phyloP scores from a whole-genome alignment of 1,140 invertebrate genomes.

The Helicoverpa zea region DNA sequence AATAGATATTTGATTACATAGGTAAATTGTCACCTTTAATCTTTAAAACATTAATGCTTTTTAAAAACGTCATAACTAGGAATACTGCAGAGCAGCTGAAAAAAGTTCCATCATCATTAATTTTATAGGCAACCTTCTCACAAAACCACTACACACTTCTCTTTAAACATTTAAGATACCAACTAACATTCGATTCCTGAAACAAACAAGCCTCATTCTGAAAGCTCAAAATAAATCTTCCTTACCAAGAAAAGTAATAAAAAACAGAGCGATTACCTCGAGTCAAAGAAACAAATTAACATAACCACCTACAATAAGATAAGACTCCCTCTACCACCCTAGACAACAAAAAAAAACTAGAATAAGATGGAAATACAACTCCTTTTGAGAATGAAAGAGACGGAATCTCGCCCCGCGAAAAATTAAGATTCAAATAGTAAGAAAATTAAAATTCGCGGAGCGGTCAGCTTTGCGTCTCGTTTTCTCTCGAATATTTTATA shows the following conservation, averaged over 20 bases:
- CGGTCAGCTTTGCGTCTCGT: slow-evolving; percentile 72
- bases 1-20: no score
- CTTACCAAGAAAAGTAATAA: slow-evolving; percentile 45
- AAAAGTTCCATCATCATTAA: no score
- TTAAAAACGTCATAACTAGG: no score
- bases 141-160: no score
- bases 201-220: slow-evolving; percentile 10
- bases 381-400: slow-evolving; percentile 52
- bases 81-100: no score
- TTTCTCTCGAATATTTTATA: slow-evolving; percentile 52
- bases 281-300: slow-evolving; percentile 63
- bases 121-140: no score
- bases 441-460: slow-evolving; percentile 85
- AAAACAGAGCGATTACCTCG: slow-evolving; percentile 52
- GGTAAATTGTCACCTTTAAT: no score
- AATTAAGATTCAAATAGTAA: slow-evolving; percentile 86
- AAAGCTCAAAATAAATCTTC: slow-evolving; percentile 24
- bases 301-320: slow-evolving; percentile 55
- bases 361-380: slow-evolving; percentile 54
- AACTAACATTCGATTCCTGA: neutral
- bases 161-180: neutral
- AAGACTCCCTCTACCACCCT: slow-evolving; percentile 52
- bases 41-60: no score
- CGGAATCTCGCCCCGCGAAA: slow-evolving; percentile 71
- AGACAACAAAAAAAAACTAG: slow-evolving; percentile 52